phyloP scores from a whole-genome alignment of 2,888 invertebrate genomes.

The Sminthurides aquaticus region DNA sequence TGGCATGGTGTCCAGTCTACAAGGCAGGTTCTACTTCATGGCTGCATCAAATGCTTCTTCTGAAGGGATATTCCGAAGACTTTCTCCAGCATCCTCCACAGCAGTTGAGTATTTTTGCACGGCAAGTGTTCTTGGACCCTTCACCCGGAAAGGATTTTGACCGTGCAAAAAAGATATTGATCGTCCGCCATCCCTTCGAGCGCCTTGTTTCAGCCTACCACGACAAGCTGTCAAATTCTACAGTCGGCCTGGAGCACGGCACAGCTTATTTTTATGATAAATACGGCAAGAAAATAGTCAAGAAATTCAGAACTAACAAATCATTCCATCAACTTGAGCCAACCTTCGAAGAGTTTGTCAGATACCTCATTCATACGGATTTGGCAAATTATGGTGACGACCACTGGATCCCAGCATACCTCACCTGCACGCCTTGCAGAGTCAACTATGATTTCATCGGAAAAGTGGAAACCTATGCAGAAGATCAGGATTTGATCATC shows the following conservation, averaged over 20 bases:
- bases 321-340: conserved; percentile 47
- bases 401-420: conserved; percentile 56
- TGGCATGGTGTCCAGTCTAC: conserved; percentile 66
- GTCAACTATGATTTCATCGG: conserved; percentile 54
- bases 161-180: conserved; percentile 51
- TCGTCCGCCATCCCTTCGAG: conserved; percentile 58
- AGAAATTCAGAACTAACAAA: conserved; percentile 47
- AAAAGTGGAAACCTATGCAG: conserved; percentile 54
- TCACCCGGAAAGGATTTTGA: conserved; percentile 48
- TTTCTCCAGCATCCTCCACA: conserved; percentile 44
- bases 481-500: conserved; percentile 52
- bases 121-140: conserved; percentile 47
- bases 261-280: conserved; percentile 51
- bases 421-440: conserved; percentile 55
- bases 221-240: conserved; percentile 56
- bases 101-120: conserved; percentile 46
- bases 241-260: conserved; percentile 49
- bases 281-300: conserved; percentile 51
- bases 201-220: conserved; percentile 55
- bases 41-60: conserved; percentile 83
- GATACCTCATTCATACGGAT: conserved; percentile 49
- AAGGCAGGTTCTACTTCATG: conserved; percentile 83
- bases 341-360: conserved; percentile 54
- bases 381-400: conserved; percentile 51
- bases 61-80: conserved; percentile 60